Evolutionary conservation across 2,888 invertebrate species (phyloP).

Genomic region (Rapana venosa): DNA sequence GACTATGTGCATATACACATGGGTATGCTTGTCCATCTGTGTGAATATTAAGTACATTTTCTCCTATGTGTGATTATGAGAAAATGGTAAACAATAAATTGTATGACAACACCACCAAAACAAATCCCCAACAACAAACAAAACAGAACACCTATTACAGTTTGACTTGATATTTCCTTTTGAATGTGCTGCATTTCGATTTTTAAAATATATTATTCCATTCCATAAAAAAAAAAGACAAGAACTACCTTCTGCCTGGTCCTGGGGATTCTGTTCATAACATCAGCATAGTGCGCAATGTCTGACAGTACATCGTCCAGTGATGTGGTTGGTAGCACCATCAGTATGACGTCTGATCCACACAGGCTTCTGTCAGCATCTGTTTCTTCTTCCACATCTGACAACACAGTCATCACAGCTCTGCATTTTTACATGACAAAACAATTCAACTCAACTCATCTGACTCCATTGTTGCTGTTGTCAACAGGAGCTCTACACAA

Average conservation of each 20-base stretch:
- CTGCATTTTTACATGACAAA: neutral
- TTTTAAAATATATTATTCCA: too few species aligned
- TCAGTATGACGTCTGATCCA: neutral
- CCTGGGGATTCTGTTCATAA: neutral
- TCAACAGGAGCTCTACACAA: neutral
- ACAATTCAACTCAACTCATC: neutral
- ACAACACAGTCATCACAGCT: neutral
- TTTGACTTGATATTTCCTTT: too few species aligned
- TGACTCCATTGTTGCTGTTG: neutral
- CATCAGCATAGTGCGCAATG: neutral
- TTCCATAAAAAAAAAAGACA: too few species aligned
- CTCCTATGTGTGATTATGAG: too few species aligned
- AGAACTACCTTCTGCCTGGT: neutral
- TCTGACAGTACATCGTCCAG: neutral
- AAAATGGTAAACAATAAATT: too few species aligned
- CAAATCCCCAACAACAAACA: too few species aligned
- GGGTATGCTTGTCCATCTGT: too few species aligned
- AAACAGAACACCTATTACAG: too few species aligned
- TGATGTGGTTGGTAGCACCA: neutral
- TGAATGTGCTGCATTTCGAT: too few species aligned
- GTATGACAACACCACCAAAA: too few species aligned
- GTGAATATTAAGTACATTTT: too few species aligned
- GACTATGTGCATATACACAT: too few species aligned
- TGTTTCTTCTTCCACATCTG: neutral
- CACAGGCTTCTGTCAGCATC: neutral